Percentiles rank a stretch among this genome's conserved stretches.
These are phyloP conservation scores for Tetramorium parvispinum DNA, from an alignment of 1,140 invertebrate genomes.

Conservation along the genomic window DNA sequence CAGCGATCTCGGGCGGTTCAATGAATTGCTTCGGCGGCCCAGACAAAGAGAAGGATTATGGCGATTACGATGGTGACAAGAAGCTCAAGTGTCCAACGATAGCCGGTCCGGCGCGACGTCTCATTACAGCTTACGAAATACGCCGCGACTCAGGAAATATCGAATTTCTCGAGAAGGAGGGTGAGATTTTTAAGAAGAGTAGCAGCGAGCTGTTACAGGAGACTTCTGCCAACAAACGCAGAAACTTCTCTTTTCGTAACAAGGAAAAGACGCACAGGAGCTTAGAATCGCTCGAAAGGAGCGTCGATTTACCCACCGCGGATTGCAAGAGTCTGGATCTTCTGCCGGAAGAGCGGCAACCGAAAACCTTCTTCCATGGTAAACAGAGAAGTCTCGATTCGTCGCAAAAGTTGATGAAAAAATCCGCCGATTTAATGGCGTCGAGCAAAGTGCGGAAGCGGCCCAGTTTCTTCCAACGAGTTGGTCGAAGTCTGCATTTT, in stretches of 20 bases:
- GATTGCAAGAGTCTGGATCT: conserved; percentile 77
- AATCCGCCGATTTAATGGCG: conserved; percentile 59
- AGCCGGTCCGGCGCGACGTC: neutral
- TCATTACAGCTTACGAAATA: conserved; percentile 30
- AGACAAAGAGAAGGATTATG: conserved; percentile 50
- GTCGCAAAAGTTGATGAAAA: conserved; percentile 67
- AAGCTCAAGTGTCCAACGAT: neutral
- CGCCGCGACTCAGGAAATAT: conserved; percentile 72
- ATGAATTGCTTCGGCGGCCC: conserved; percentile 74
- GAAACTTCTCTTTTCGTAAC: conserved; percentile 72
- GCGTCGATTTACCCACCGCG: conserved; percentile 51
- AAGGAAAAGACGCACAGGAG: conserved; percentile 75
- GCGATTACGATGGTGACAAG: conserved; percentile 47
- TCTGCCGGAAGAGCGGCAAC: conserved; percentile 63
- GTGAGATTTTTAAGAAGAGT: conserved; percentile 77
- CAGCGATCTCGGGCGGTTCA: conserved; percentile 48
- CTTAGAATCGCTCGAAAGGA: conserved; percentile 76
- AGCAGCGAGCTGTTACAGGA: conserved; percentile 73
- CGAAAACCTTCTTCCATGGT: conserved; percentile 65
- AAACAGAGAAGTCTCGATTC: conserved; percentile 77
- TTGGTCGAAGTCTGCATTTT: conserved; percentile 78
- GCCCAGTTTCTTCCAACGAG: conserved; percentile 75
- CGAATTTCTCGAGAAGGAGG: conserved; percentile 76
- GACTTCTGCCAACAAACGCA: conserved; percentile 26
- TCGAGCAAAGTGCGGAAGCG: conserved; percentile 71